These are phyloP conservation scores for Dasypolia templi DNA, from an alignment of 2,888 invertebrate genomes.

Conservation along the genomic window DNA sequence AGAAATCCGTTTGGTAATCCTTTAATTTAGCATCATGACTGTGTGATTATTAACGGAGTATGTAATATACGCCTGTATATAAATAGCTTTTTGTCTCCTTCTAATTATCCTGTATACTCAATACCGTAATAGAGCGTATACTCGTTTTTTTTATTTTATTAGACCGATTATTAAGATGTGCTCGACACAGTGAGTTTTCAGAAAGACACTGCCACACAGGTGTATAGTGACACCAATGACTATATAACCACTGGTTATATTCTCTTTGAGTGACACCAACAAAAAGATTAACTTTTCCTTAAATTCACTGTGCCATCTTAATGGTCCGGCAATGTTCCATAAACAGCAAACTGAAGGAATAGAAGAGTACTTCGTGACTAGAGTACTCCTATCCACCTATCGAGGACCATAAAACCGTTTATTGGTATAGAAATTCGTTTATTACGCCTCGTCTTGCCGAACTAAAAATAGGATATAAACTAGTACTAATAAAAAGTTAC, in stretches of 20 bases:
- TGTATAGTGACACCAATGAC: not conserved
- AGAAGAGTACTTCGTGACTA: slow-evolving; percentile 20
- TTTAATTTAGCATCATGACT: slow-evolving; percentile 29
- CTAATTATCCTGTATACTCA: slow-evolving; percentile 5
- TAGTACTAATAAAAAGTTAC: slow-evolving; percentile 16
- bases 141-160: no score
- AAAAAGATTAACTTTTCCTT: not conserved
- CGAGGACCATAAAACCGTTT: slow-evolving; percentile 54
- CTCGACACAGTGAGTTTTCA: no score
- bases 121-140: no score
- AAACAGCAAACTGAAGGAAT: slow-evolving; percentile 34
- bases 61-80: slow-evolving; percentile 1
- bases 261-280: not conserved
- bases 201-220: not conserved
- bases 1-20: slow-evolving; percentile 30
- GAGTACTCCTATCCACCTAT: slow-evolving; percentile 33
- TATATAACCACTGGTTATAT: no score
- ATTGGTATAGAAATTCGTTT: slow-evolving; percentile 48
- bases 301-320: not conserved
- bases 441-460: slow-evolving; percentile 30
- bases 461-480: slow-evolving; percentile 27
- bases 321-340: slow-evolving; percentile 22
- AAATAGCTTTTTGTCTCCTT: slow-evolving; percentile 12
- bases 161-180: no score
- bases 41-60: slow-evolving; percentile 31